Evolutionary conservation across 2,888 invertebrate genomes (phyloP).

Genomic region (Schizotus pectinicornis): DNA sequence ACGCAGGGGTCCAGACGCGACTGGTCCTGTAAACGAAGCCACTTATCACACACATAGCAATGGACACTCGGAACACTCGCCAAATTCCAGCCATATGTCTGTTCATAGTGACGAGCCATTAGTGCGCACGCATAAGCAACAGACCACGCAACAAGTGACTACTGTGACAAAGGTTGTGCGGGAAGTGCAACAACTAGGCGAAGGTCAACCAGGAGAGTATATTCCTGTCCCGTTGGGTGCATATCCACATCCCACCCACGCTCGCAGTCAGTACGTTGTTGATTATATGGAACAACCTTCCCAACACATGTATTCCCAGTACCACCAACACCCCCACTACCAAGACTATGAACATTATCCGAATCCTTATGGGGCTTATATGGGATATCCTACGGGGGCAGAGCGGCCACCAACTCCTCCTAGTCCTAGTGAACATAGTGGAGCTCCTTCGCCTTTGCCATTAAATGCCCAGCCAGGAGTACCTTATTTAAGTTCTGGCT

Average conservation of each 20-base stretch:
- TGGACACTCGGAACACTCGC: conserved; percentile 70
- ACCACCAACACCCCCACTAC: conserved; percentile 62
- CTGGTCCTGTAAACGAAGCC: conserved; percentile 50
- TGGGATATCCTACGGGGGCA: conserved; percentile 58
- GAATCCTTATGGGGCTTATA: conserved; percentile 60
- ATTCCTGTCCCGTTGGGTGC: conserved; percentile 60
- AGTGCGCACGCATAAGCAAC: conserved; percentile 71
- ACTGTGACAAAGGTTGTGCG: conserved; percentile 74
- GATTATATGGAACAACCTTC: conserved; percentile 60
- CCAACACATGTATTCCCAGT: conserved; percentile 60
- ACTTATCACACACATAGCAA: conserved; percentile 64
- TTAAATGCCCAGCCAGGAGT: conserved; percentile 55
- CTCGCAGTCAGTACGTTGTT: conserved; percentile 56
- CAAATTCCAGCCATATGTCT: conserved; percentile 64
- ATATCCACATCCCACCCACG: conserved; percentile 53
- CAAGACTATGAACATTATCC: conserved; percentile 67
- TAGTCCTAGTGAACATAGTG: conserved; percentile 64
- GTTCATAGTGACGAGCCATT: conserved; percentile 62
- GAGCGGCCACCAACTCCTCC: conserved; percentile 62
- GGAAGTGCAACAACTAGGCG: conserved; percentile 66
- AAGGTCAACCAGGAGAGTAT: conserved; percentile 62
- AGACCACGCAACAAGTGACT: conserved; percentile 73
- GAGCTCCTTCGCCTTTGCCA: conserved; percentile 63
- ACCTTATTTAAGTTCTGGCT: conserved; percentile 69
- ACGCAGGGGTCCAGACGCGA: conserved; percentile 49